These are phyloP conservation scores for Ditylenchus dipsaci DNA, from an alignment of 1,140 invertebrate species.

Conservation along the genomic window DNA sequence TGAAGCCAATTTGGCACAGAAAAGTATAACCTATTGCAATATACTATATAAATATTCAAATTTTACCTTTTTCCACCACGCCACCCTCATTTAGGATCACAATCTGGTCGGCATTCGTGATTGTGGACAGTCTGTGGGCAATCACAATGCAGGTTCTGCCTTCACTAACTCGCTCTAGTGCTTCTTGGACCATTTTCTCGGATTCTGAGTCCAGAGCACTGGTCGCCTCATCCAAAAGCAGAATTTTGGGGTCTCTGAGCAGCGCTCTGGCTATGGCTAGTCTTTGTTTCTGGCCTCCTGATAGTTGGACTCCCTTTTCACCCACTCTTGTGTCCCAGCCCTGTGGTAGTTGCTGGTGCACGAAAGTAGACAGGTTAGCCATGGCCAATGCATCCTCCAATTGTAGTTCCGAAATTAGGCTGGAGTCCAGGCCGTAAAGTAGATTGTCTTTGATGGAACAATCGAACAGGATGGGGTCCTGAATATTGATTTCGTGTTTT, in stretches of 20 bases:
- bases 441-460: conserved; percentile 47
- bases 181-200: conserved; percentile 56
- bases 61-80: conserved; percentile 51
- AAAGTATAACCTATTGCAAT: too few relatives aligned
- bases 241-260: conserved; percentile 58
- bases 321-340: conserved; percentile 31
- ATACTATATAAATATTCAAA: too few relatives aligned
- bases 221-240: conserved; percentile 62
- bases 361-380: conserved; percentile 74
- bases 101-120: conserved; percentile 51
- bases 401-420: conserved; percentile 58
- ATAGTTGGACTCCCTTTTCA: conserved; percentile 43
- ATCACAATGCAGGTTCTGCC: conserved; percentile 61
- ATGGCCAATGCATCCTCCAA: conserved; percentile 65
- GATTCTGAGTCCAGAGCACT: conserved; percentile 46
- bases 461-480: conserved; percentile 60
- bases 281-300: conserved; percentile 74
- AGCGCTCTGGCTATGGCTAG: conserved; percentile 70
- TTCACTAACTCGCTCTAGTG: conserved; percentile 38
- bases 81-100: conserved; percentile 58
- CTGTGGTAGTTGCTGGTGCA: conserved; percentile 59
- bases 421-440: conserved; percentile 45
- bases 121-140: conserved; percentile 61
- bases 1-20: too few relatives aligned
- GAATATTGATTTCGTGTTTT: conserved; percentile 69